Evolutionary conservation across 1,140 invertebrate species (phyloP).

Genomic region (Formica exsecta): DNA sequence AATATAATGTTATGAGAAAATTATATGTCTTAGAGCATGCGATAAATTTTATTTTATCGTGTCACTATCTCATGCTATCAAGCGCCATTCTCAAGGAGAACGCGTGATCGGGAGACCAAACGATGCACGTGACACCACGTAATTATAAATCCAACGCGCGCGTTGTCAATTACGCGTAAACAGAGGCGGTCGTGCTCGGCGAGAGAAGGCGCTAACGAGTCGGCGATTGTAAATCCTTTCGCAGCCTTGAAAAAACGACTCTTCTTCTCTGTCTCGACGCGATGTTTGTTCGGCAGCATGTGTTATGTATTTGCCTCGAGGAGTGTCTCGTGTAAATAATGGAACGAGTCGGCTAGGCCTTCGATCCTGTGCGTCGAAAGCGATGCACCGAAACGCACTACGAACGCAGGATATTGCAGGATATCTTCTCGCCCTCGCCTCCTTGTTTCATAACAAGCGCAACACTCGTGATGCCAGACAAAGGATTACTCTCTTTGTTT

Average conservation of each 20-base stretch:
- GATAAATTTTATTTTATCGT: background rate
- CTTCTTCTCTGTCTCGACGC: background rate
- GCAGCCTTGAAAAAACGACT: conserved; percentile 39
- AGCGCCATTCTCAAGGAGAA: background rate
- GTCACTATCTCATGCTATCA: background rate
- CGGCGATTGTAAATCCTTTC: conserved; percentile 20
- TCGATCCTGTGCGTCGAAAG: conserved; percentile 13
- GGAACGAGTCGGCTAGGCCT: background rate
- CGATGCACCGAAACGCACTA: conserved; percentile 7
- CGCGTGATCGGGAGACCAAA: background rate
- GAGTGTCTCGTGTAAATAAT: conserved; percentile 53
- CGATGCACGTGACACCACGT: background rate
- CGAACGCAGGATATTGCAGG: background rate
- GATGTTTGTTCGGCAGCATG: conserved; percentile 38
- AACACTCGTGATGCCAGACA: background rate
- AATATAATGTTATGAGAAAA: background rate
- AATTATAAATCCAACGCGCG: conserved; percentile 51
- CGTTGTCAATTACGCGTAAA: conserved; percentile 47
- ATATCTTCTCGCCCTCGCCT: background rate
- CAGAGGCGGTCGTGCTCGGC: background rate
- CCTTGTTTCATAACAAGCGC: background rate
- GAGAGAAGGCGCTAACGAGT: conserved; percentile 14
- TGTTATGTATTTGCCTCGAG: conserved; percentile 56
- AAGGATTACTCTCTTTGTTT: background rate
- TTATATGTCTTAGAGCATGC: background rate